phyloP scores from a whole-genome alignment of 2,113 vertebrate species.

The Passerina amoena region DNA sequence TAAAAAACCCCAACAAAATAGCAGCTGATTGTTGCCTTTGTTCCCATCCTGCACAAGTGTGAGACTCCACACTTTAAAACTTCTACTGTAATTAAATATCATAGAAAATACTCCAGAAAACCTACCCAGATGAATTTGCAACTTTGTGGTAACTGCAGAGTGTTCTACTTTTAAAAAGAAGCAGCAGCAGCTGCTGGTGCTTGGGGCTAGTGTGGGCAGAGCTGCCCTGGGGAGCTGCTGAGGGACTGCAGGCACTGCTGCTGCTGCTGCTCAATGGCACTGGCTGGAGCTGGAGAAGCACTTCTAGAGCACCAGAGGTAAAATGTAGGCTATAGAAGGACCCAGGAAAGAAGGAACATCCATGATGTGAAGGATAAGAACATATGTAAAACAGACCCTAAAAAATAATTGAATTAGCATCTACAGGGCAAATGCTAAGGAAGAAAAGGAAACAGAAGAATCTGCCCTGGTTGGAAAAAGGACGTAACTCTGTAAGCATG shows the following conservation, averaged over 20 bases:
- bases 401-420: not conserved
- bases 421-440: conserved; percentile 3
- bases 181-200: not conserved
- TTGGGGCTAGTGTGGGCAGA: not conserved
- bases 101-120: not conserved
- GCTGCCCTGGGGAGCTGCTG: not conserved
- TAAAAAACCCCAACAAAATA: not conserved
- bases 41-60: not conserved
- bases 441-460: not conserved
- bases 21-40: not conserved
- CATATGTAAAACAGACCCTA: not conserved
- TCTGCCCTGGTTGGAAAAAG: not conserved
- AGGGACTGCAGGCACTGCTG: not conserved
- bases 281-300: not conserved
- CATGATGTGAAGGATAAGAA: conserved; percentile 19
- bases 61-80: not conserved
- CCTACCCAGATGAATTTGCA: not conserved
- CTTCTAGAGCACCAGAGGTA: not conserved
- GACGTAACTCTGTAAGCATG: conserved; percentile 30
- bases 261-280: not conserved
- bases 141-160: not conserved
- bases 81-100: not conserved
- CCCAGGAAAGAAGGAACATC: not conserved
- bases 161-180: not conserved
- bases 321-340: conserved; percentile 8